Evolutionary conservation across 1,140 invertebrate genomes (phyloP).

Genomic region (Zophobas atratus): DNA sequence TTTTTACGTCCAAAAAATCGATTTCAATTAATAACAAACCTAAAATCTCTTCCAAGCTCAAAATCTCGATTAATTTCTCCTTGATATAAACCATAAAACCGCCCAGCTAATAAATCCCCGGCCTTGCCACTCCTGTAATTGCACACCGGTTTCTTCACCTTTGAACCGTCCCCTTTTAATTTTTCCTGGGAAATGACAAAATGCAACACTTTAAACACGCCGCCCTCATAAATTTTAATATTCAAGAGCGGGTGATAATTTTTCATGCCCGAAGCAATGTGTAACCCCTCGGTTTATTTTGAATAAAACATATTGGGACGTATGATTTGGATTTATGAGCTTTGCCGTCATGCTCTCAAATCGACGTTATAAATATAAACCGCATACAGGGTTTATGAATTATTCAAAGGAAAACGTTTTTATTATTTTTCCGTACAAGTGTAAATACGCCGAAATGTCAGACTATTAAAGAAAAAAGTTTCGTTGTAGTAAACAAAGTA

Average conservation of each 20-base stretch:
- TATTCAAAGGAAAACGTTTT: conserved; percentile 17
- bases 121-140: neutral
- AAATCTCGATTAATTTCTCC: too few species aligned
- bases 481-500: neutral
- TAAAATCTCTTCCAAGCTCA: too few species aligned
- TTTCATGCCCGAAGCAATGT: neutral
- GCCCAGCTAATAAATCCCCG: neutral
- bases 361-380: conserved; percentile 27
- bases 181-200: neutral
- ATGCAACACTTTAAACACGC: neutral
- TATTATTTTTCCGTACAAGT: conserved; percentile 33
- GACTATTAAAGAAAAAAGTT: neutral
- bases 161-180: too few species aligned
- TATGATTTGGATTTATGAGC: conserved; percentile 18
- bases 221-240: neutral
- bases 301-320: conserved; percentile 33
- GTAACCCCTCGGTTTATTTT: conserved; percentile 1
- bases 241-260: conserved; percentile 5
- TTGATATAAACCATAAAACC: too few species aligned
- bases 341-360: neutral
- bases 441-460: conserved; percentile 18
- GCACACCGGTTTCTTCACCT: too few species aligned
- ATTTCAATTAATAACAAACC: too few species aligned
- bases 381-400: conserved; percentile 15
- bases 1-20: too few species aligned